A percentile compares a stretch with the other conserved stretches of the same genome.
Evolutionary conservation across 2,113 vertebrate genomes (phyloP).

Genomic region (Motacilla tschutschensis): DNA sequence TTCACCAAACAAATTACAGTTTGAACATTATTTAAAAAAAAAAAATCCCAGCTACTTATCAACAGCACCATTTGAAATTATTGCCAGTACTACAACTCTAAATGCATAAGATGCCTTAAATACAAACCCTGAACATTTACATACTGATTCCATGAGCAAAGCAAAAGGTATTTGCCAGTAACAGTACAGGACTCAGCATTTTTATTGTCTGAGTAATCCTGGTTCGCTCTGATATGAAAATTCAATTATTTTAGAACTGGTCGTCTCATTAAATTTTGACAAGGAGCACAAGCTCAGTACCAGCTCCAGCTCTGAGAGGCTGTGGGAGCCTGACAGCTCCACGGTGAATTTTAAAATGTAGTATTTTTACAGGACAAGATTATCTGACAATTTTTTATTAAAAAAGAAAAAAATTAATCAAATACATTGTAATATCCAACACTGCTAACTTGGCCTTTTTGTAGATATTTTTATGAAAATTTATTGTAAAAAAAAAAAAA

Average conservation of each 20-base stretch:
- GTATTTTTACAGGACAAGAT: slow-evolving; percentile 96
- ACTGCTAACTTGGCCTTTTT: slow-evolving; percentile 75
- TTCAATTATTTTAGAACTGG: slow-evolving; percentile 99
- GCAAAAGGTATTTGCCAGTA: slow-evolving; percentile 99
- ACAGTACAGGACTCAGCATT: slow-evolving; percentile 99
- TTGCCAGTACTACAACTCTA: slow-evolving; percentile 94
- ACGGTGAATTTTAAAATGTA: slow-evolving; percentile 92
- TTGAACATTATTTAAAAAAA: slow-evolving; percentile 82
- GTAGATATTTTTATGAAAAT: slow-evolving; percentile 78
- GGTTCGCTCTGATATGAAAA: slow-evolving; percentile 99
- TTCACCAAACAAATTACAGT: slow-evolving; percentile 98
- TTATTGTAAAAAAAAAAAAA: slow-evolving; percentile 44
- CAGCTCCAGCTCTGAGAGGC: slow-evolving; percentile 88
- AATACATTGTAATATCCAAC: slow-evolving; percentile 91
- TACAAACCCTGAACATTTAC: slow-evolving; percentile 98
- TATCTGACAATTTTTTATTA: slow-evolving; percentile 98
- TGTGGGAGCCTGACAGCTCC: slow-evolving; percentile 92
- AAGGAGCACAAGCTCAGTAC: slow-evolving; percentile 90
- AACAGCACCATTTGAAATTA: slow-evolving; percentile 94
- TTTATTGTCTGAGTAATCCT: slow-evolving; percentile 99
- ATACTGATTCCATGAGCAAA: slow-evolving; percentile 99
- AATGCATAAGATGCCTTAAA: slow-evolving; percentile 99
- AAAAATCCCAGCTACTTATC: slow-evolving; percentile 86
- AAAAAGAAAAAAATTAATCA: slow-evolving; percentile 97
- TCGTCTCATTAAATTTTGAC: slow-evolving; percentile 98